phyloP scores from a whole-genome alignment of 2,113 vertebrate genomes.

The Myanophis thanlyinensis region DNA sequence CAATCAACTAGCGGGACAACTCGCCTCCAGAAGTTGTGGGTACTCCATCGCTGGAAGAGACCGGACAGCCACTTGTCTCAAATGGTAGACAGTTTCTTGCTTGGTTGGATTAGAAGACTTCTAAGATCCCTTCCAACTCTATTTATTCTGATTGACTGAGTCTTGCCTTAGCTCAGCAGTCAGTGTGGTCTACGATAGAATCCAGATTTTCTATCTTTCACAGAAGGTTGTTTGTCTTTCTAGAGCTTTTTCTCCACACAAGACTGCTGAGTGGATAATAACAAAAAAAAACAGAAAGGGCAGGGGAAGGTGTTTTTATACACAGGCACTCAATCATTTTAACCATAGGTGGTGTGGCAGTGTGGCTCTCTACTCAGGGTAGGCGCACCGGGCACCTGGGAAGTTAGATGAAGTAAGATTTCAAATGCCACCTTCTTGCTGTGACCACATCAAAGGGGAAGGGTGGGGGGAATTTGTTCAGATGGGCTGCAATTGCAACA shows the following conservation, averaged over 20 bases:
- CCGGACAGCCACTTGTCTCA: too few relatives aligned
- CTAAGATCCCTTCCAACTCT: too few relatives aligned
- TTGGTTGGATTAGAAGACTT: too few relatives aligned
- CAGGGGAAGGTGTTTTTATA: not conserved
- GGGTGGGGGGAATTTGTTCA: not conserved
- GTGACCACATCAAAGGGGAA: not conserved
- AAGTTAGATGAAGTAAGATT: not conserved
- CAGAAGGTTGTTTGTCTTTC: conserved; percentile 34
- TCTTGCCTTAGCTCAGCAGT: conserved; percentile 7
- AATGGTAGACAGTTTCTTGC: too few relatives aligned
- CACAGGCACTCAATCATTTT: not conserved
- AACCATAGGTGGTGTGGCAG: not conserved
- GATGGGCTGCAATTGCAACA: not conserved
- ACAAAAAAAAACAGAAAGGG: conserved; percentile 14
- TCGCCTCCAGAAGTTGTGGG: too few relatives aligned
- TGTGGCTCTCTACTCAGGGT: not conserved
- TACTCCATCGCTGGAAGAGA: too few relatives aligned
- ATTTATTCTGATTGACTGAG: too few relatives aligned
- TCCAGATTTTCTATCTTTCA: conserved; percentile 42
- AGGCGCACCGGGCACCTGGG: not conserved
- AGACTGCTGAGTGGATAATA: conserved; percentile 3
- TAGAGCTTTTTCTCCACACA: not conserved
- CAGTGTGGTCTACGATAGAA: conserved; percentile 11
- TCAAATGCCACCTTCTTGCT: not conserved
- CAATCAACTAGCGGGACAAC: too few relatives aligned